A percentile compares a stretch with the other conserved stretches of the same genome.
phyloP scores from a whole-genome alignment of 2,888 invertebrate genomes.

The Gymnosoma rotundatum region DNA sequence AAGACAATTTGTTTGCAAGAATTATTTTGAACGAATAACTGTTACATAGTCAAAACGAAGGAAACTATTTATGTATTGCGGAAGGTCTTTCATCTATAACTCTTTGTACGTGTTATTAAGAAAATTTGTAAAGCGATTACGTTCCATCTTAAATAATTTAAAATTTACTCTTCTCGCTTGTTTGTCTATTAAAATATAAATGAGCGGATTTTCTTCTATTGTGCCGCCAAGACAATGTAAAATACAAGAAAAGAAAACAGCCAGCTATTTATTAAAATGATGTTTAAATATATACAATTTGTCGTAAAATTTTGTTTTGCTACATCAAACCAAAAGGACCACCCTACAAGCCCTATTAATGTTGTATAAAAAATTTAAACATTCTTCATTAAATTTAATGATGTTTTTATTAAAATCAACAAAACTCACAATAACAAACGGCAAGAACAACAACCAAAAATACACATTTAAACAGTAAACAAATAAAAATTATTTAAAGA shows the following conservation, averaged over 20 bases:
- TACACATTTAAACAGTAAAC: conserved; percentile 6
- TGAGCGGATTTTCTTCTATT: no score
- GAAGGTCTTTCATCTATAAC: no score
- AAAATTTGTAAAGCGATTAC: no score
- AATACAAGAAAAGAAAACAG: conserved; percentile 15
- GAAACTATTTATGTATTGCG: no score
- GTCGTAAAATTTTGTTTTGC: conserved; percentile 12
- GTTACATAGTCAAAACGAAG: no score
- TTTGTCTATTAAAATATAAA: no score
- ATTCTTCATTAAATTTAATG: conserved; percentile 44
- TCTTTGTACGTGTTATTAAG: no score
- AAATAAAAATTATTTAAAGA: conserved; percentile 10
- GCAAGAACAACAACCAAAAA: not conserved
- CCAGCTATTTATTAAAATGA: conserved; percentile 4
- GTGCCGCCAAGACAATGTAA: not conserved
- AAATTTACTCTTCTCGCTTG: no score
- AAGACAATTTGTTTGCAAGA: no score
- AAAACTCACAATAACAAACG: not conserved
- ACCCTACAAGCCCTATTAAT: conserved; percentile 51
- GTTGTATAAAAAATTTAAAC: not conserved
- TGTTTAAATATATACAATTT: conserved; percentile 18
- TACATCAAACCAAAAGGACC: conserved; percentile 16
- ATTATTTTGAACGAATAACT: no score
- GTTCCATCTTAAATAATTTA: no score
- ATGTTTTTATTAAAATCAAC: conserved; percentile 50